A percentile compares a stretch with the other conserved stretches of the same genome.
These are phyloP conservation scores for Cephus sareptanus DNA, from an alignment of 2,888 invertebrate genomes.

Conservation along the genomic window DNA sequence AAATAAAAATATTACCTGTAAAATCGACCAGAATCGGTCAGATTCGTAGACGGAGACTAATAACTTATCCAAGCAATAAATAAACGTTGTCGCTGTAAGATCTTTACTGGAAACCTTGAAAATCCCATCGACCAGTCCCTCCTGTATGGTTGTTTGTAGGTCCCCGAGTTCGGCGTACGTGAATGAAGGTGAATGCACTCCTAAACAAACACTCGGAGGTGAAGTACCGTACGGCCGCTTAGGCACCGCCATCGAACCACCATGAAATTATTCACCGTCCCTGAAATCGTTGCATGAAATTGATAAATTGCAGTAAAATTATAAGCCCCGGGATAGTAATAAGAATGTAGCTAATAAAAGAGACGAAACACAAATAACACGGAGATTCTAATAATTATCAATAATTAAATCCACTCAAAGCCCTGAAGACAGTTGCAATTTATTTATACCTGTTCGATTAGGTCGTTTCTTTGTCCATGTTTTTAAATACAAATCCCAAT, in stretches of 20 bases:
- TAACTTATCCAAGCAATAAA: not conserved
- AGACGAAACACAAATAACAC: not conserved
- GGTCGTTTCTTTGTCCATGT: not conserved
- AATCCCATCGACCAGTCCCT: not conserved
- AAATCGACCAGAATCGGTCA: not conserved
- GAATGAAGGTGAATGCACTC: conserved; percentile 25
- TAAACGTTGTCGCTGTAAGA: not conserved
- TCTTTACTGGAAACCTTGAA: not conserved
- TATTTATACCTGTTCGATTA: not conserved
- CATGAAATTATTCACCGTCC: conserved; percentile 1
- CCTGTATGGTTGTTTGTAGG: not conserved
- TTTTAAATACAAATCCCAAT: not conserved
- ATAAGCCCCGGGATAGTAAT: not conserved
- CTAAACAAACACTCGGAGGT: conserved; percentile 11
- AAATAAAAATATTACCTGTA: not conserved
- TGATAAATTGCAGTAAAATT: not conserved
- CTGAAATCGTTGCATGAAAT: not conserved
- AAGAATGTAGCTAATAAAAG: not conserved
- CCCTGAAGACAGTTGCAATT: not conserved
- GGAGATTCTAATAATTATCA: not conserved
- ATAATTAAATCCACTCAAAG: not conserved
- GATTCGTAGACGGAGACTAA: not conserved
- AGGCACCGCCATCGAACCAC: not conserved
- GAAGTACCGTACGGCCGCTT: conserved; percentile 5
- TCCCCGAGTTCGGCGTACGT: conserved; percentile 9